Conservation (phyloP, 2,888 invertebrate genomes). For the Eudemis profundana region DNA sequence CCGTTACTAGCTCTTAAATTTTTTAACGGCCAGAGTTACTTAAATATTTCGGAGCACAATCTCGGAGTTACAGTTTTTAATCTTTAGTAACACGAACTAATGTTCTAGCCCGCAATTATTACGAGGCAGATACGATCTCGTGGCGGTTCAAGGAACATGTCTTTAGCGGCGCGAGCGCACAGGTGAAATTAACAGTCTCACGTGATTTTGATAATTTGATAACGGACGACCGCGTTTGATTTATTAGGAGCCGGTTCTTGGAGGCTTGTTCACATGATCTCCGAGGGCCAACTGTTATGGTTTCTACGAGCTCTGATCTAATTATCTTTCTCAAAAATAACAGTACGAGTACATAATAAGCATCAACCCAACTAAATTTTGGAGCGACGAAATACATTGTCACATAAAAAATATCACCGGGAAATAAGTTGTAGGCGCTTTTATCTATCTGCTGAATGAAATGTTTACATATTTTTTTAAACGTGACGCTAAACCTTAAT, state of each 20-base stretch:
- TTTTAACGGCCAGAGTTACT: constrained; percentile 39
- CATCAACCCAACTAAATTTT: constrained; percentile 40
- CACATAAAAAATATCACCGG: constrained; percentile 20
- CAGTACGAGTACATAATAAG: constrained; percentile 42
- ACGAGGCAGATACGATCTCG: constrained; percentile 72
- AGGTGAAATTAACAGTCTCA: constrained; percentile 79
- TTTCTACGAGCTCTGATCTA: constrained; percentile 54
- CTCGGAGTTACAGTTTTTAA: constrained; percentile 55
- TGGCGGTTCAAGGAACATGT: constrained; percentile 77
- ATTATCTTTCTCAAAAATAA: constrained; percentile 42
- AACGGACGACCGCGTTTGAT: constrained; percentile 75
- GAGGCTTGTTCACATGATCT: constrained; percentile 75
- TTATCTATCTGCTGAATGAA: constrained; percentile 38
- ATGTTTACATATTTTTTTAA: constrained; percentile 35
- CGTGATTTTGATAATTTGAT: constrained; percentile 84
- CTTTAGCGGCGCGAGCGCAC: constrained; percentile 75
- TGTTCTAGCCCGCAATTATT: constrained; percentile 81
- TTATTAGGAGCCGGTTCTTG: constrained; percentile 74
- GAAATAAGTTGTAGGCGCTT: constrained; percentile 16
- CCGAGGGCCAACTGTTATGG: constrained; percentile 48
- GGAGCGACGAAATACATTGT: constrained; percentile 17
- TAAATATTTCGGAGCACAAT: constrained; percentile 54
- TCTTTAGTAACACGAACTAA: constrained; percentile 58
- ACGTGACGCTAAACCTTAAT: constrained; percentile 27
- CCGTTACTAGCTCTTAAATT: constrained; percentile 31